Conservation (phyloP, 2,113 vertebrate genomes). For the Martes martes region DNA sequence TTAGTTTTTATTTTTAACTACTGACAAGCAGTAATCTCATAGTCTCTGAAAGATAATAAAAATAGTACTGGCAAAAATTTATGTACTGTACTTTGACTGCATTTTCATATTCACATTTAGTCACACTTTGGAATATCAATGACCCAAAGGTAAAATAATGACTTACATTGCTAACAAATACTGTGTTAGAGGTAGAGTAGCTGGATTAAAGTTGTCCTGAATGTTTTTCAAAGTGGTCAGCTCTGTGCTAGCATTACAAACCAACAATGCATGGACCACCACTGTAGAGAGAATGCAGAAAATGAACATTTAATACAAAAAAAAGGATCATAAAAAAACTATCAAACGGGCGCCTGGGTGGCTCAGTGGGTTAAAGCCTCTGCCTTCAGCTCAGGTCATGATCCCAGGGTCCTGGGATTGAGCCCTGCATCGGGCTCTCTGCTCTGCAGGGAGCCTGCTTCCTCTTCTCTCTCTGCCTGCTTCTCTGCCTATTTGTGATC, state of each 20-base stretch:
- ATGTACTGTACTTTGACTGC: neutral
- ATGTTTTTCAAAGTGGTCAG: conserved; percentile 84
- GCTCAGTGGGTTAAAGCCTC: too few relatives aligned
- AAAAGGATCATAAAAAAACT: neutral
- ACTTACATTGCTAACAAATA: conserved; percentile 83
- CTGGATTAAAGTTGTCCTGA: conserved; percentile 81
- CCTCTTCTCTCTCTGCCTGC: too few relatives aligned
- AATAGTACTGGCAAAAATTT: neutral
- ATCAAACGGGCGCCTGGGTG: neutral
- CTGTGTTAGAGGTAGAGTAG: conserved; percentile 79
- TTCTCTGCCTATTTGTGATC: too few relatives aligned
- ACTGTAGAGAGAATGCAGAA: conserved; percentile 64
- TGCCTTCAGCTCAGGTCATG: too few relatives aligned
- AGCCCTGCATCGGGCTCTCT: too few relatives aligned
- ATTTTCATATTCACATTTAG: neutral
- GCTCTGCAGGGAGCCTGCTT: too few relatives aligned
- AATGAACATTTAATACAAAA: neutral
- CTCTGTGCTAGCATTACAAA: conserved; percentile 85
- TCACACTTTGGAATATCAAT: neutral
- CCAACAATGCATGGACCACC: conserved; percentile 83
- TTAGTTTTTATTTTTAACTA: neutral
- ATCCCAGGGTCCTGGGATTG: too few relatives aligned
- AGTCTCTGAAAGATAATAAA: neutral
- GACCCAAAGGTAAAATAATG: neutral
- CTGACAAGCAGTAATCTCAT: neutral